A percentile compares a stretch with the other conserved stretches of the same genome.
These are phyloP conservation scores for Cerastis leucographa DNA, from an alignment of 2,888 invertebrate genomes.

Conservation along the genomic window DNA sequence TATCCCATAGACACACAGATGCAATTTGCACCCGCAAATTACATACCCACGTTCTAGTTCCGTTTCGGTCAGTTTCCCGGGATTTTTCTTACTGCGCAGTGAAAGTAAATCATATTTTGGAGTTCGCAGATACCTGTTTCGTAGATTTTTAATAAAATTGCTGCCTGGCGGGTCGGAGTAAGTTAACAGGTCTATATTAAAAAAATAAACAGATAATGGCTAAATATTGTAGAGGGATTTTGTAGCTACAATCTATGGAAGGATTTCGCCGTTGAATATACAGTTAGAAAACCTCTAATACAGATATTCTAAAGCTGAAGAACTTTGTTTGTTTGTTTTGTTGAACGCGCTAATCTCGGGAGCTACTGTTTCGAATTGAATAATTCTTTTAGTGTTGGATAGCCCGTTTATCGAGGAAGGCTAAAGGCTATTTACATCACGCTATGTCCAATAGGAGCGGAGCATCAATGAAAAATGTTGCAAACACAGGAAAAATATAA, in stretches of 20 bases:
- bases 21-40: conserved; percentile 78
- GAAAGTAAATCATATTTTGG: conserved; percentile 38
- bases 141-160: conserved; percentile 7
- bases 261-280: neutral
- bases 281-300: neutral
- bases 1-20: conserved; percentile 70
- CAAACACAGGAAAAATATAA: too few relatives aligned
- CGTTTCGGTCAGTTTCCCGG: conserved; percentile 70
- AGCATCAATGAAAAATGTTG: too few relatives aligned
- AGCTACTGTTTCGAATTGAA: too few relatives aligned
- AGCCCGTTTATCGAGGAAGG: too few relatives aligned
- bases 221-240: neutral
- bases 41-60: conserved; percentile 69
- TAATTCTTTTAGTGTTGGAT: too few relatives aligned
- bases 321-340: too few relatives aligned
- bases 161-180: neutral
- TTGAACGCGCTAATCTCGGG: too few relatives aligned
- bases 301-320: too few relatives aligned
- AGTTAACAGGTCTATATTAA: neutral
- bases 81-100: conserved; percentile 39
- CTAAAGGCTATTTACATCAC: too few relatives aligned
- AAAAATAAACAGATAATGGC: neutral
- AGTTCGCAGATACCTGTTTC: conserved; percentile 10
- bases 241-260: neutral
- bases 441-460: too few relatives aligned